Evolutionary conservation across 1,140 invertebrate species (phyloP).

Genomic region (Aethina tumida): DNA sequence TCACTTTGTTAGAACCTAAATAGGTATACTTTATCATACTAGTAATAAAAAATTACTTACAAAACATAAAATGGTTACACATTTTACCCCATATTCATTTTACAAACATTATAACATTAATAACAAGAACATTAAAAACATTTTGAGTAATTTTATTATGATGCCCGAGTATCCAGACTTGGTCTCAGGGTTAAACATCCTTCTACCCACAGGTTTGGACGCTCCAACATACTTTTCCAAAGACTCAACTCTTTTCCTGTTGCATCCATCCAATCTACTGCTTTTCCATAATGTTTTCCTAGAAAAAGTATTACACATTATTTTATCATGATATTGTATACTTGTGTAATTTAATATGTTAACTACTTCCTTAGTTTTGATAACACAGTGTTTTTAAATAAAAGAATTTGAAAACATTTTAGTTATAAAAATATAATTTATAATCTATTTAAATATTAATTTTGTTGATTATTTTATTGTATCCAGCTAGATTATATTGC

Average conservation of each 20-base stretch:
- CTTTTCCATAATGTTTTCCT: constrained; percentile 79
- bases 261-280: constrained; percentile 92
- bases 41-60: constrained; percentile 27
- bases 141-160: constrained; percentile 16
- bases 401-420: no score
- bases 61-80: constrained; percentile 22
- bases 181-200: constrained; percentile 76
- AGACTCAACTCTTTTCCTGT: constrained; percentile 78
- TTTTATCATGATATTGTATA: no score
- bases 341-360: no score
- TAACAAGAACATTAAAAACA: constrained; percentile 12
- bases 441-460: no score
- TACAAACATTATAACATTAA: constrained; percentile 12
- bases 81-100: constrained; percentile 21
- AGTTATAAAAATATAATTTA: no score
- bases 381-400: no score
- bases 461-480: no score
- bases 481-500: no score
- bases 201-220: constrained; percentile 93
- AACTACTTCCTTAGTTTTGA: no score
- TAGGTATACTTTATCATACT: constrained; percentile 24
- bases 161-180: constrained; percentile 52
- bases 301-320: constrained; percentile 32
- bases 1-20: constrained; percentile 22
- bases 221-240: constrained; percentile 90